Evolutionary conservation across 2,888 invertebrate species (phyloP).

Genomic region (Timandra comae): DNA sequence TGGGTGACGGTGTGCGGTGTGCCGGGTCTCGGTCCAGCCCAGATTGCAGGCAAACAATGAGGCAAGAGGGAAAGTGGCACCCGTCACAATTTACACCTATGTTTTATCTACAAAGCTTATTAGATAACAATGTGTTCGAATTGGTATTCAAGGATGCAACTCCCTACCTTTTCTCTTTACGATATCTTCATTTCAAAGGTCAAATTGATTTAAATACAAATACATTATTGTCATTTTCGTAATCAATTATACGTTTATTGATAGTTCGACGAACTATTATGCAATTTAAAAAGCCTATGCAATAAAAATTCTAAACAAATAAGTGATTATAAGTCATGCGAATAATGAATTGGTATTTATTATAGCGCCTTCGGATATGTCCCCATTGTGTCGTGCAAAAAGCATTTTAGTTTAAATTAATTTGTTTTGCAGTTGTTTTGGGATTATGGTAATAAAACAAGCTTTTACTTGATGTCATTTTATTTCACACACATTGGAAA

Average conservation of each 20-base stretch:
- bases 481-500: no score
- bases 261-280: conserved; percentile 13
- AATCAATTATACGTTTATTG: conserved; percentile 7
- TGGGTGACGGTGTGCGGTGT: conserved; percentile 20
- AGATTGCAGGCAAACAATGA: conserved; percentile 40
- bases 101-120: conserved; percentile 1
- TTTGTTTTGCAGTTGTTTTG: no score
- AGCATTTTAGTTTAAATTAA: no score
- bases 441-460: no score
- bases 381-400: no score
- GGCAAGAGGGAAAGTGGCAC: conserved; percentile 36
- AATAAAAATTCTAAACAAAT: no score
- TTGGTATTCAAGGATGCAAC: conserved; percentile 24
- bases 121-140: conserved; percentile 9
- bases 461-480: no score
- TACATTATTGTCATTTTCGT: conserved; percentile 15
- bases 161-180: conserved; percentile 20
- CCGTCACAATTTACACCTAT: conserved; percentile 22
- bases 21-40: conserved; percentile 24
- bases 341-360: conserved; percentile 5
- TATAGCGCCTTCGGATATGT: no score
- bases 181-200: conserved; percentile 26
- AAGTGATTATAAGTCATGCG: background rate
- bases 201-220: conserved; percentile 29
- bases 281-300: conserved; percentile 6